A percentile compares a stretch with the other conserved stretches of the same genome.
Conservation (phyloP, 2,113 vertebrate genomes). For the Periophthalmus modestus region DNA sequence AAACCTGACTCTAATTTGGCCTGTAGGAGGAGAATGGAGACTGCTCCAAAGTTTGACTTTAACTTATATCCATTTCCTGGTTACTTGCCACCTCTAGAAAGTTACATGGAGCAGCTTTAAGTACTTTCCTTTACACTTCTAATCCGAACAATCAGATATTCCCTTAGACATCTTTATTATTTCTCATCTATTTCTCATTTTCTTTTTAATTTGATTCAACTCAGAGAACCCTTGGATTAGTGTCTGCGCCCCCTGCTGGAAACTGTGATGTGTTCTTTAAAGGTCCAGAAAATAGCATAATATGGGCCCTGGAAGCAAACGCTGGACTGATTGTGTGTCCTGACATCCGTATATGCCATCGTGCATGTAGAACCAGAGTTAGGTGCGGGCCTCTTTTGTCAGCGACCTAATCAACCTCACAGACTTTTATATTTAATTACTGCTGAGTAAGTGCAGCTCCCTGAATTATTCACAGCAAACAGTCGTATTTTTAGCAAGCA, state of each 20-base stretch:
- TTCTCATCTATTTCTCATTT: no score
- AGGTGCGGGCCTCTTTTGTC: slow-evolving; percentile 64
- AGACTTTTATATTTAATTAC: slow-evolving; percentile 78
- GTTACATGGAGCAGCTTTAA: neutral
- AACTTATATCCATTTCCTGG: no score
- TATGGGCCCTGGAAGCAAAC: slow-evolving; percentile 30
- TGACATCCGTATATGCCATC: slow-evolving; percentile 15
- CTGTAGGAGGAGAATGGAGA: no score
- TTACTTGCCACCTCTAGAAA: no score
- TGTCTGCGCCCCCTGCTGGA: neutral
- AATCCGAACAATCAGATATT: slow-evolving; percentile 20
- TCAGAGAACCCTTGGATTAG: neutral
- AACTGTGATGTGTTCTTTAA: no score
- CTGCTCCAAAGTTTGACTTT: no score
- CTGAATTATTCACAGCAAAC: slow-evolving; percentile 77
- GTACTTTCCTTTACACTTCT: neutral
- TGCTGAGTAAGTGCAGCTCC: slow-evolving; percentile 68
- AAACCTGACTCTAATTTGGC: no score
- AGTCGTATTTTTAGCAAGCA: slow-evolving; percentile 69
- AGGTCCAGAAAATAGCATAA: no score
- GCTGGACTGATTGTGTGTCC: slow-evolving; percentile 55
- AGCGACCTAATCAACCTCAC: slow-evolving; percentile 76
- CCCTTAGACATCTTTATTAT: no score
- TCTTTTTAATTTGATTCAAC: no score
- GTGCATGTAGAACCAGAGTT: slow-evolving; percentile 48